Evolutionary conservation across 1,140 invertebrate species (phyloP).

Genomic region (Solenopsis fugax): DNA sequence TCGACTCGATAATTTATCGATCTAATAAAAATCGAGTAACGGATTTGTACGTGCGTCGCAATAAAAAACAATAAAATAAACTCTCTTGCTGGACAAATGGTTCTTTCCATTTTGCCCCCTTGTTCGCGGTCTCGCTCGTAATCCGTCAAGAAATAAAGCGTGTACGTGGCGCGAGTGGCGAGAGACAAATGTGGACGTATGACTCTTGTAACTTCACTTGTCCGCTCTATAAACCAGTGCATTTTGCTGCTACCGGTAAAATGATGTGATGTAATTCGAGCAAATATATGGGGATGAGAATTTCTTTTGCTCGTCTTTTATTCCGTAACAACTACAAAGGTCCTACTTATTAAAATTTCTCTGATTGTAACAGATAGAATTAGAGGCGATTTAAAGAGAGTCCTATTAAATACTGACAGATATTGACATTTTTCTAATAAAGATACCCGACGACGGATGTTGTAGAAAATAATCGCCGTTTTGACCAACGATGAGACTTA

Average conservation of each 20-base stretch:
- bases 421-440: neutral
- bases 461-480: neutral
- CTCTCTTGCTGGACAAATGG: neutral
- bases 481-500: conserved; percentile 55
- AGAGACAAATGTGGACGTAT: conserved; percentile 9
- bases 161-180: conserved; percentile 5
- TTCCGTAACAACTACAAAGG: neutral
- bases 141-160: conserved; percentile 33
- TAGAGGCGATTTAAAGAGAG: neutral
- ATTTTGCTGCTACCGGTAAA: conserved; percentile 22
- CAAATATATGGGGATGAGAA: neutral
- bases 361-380: neutral
- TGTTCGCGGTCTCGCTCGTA: neutral
- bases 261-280: conserved; percentile 8
- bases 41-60: too few relatives aligned
- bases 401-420: too few relatives aligned
- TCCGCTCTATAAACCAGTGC: conserved; percentile 22
- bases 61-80: conserved; percentile 8
- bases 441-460: neutral
- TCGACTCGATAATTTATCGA: neutral
- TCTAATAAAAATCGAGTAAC: conserved; percentile 22
- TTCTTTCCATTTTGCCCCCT: neutral
- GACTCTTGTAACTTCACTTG: conserved; percentile 23
- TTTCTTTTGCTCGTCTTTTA: neutral
- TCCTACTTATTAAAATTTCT: neutral